Conservation (phyloP, 2,888 invertebrate genomes). For the Limnephilus auricula region DNA sequence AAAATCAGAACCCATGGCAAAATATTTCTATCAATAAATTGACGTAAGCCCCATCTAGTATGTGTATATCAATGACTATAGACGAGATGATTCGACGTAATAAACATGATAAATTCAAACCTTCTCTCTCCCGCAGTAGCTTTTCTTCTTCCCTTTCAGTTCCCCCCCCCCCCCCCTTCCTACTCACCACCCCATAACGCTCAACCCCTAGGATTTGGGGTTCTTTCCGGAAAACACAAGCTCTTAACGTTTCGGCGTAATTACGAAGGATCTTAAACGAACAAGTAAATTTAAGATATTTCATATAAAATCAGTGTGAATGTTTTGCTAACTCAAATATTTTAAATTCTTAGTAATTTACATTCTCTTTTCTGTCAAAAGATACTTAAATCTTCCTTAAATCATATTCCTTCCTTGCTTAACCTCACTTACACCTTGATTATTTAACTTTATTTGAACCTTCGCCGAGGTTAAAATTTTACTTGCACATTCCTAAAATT, state of each 20-base stretch:
- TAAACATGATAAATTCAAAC: constrained; percentile 66
- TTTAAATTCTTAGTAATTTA: not conserved
- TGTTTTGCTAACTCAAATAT: not conserved
- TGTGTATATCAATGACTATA: constrained; percentile 41
- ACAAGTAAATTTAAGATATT: constrained; percentile 21
- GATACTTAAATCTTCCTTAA: not conserved
- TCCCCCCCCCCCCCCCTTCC: not conserved
- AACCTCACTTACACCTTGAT: not conserved
- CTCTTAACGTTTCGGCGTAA: constrained; percentile 16
- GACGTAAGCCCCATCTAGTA: not conserved
- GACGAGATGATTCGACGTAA: constrained; percentile 66
- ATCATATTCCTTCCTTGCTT: not conserved
- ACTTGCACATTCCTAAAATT: too few species aligned
- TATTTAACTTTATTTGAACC: not conserved
- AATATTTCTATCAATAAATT: not conserved
- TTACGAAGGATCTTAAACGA: constrained; percentile 22
- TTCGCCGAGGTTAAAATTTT: not conserved
- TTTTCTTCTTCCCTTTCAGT: constrained; percentile 19
- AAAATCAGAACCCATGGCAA: not conserved
- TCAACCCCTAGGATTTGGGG: constrained; percentile 30
- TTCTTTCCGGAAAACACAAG: constrained; percentile 24
- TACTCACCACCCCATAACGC: not conserved
- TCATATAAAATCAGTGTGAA: not conserved
- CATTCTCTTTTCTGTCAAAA: not conserved
- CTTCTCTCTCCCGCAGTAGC: constrained; percentile 39